Conservation (phyloP, 2,797 vertebrate species). For the Malacoctenus gilli region DNA sequence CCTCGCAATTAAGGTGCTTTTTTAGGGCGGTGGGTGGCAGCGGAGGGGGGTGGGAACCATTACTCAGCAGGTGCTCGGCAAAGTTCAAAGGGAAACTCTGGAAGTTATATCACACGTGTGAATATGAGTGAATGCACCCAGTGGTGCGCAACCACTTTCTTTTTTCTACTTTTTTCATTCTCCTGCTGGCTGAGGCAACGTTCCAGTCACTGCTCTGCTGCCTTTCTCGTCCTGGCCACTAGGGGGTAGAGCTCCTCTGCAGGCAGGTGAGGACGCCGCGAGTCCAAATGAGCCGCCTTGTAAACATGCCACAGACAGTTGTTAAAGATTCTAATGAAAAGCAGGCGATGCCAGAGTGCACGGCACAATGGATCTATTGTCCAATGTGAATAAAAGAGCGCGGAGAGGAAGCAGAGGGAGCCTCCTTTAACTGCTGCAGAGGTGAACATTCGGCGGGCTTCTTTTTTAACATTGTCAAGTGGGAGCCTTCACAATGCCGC, state of each 20-base stretch:
- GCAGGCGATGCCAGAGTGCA: conserved; percentile 29
- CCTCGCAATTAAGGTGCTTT: conserved; percentile 67
- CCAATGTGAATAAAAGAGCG: conserved; percentile 35
- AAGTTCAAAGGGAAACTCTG: conserved; percentile 35
- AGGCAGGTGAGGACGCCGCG: conserved; percentile 38
- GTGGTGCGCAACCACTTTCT: conserved; percentile 31
- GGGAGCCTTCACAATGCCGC: conserved; percentile 47
- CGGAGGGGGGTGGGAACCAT: too few species aligned
- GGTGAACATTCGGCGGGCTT: conserved; percentile 27
- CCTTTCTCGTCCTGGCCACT: conserved; percentile 53
- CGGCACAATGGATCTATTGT: conserved; percentile 49
- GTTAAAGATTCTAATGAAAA: conserved; percentile 69
- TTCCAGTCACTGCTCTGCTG: conserved; percentile 12
- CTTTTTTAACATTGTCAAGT: conserved; percentile 39
- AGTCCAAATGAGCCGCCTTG: conserved; percentile 66
- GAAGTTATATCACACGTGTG: conserved; percentile 38
- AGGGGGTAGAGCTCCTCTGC: conserved; percentile 73
- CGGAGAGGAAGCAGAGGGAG: conserved; percentile 10
- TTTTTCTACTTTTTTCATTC: too few species aligned
- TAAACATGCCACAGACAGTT: conserved; percentile 70
- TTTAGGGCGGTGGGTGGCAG: conserved; percentile 40
- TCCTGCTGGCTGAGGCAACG: conserved; percentile 21
- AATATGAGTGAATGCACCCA: conserved; percentile 46
- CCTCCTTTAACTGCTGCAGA: conserved; percentile 23
- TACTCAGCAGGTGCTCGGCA: conserved; percentile 55